Base-by-base conservation (phyloP, 2,113 vertebrate species). In the Neolamprologus devosi region DNA sequence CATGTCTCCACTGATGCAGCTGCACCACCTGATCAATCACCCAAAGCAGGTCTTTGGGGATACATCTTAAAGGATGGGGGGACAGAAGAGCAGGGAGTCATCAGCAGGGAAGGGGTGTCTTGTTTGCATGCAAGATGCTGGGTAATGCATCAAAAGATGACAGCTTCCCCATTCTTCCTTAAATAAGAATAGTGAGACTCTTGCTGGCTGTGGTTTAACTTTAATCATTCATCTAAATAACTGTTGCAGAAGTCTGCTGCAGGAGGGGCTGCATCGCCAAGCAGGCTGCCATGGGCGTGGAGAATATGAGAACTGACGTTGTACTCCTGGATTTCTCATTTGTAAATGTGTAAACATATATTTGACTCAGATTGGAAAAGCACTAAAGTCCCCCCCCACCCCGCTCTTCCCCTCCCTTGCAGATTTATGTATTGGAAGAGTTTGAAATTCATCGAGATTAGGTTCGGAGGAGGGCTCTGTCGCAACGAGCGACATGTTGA, bases 181-280 rank as follows among this genome's bases (percentile, higher is more conserved):
- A 96, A 96, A 96, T 94, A 96, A 96, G 94, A 96, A 94, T 89
- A 79, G 92, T 87, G 94, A 91, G 95, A 94, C 92, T 95, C 94
- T 92, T 85, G 93, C 93, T 93, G 92, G 95, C 93, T 91, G 94
- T 83, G 95, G 91, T 92, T 94, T 94, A 96, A 96, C 95, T 97
- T 97, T 96, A 97, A 97, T 97, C 96, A 96, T 97, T 96, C 95
- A 95, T 96, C 96, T 96, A 96, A 96, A 96, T 96, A 96, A 96
- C 91, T 95, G 93, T 92, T 92, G 91, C 95, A 94, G 88, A 91
- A 94, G 92, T 95, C 91, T 86, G 88, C 88, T 60, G 53, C 87
- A 23, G 45, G 33, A 88, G 89, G 75, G 84, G 89, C 86, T 9
- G 78, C 79, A 17, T 89, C 87, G 23, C 86, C 93, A 82, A 92